Percentiles rank a stretch among this genome's conserved stretches.
Conservation (phyloP, 2,888 invertebrate genomes). For the Argyresthia goedartella region DNA sequence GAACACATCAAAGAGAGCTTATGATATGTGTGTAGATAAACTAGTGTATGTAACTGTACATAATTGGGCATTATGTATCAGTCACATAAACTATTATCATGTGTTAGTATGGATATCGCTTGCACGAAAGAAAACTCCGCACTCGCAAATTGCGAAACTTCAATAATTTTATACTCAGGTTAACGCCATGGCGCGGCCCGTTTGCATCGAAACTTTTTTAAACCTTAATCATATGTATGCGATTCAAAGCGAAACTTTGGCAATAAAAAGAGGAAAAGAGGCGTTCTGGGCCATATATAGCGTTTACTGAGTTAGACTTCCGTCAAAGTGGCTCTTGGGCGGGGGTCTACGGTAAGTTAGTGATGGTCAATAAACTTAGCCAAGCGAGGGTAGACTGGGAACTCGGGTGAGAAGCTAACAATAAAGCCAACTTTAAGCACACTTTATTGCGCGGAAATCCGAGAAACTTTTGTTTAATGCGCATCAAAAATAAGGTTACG, state of each 20-base stretch:
- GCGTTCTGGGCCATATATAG: slow-evolving; percentile 44
- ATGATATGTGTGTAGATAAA: too few species aligned
- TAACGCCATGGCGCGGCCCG: neutral
- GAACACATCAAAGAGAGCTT: too few species aligned
- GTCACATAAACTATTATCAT: too few species aligned
- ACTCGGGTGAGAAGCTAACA: slow-evolving; percentile 28
- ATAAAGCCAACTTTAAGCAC: slow-evolving; percentile 24
- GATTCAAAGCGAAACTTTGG: slow-evolving; percentile 37
- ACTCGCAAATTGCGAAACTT: neutral
- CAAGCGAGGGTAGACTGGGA: slow-evolving; percentile 1
- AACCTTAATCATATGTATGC: slow-evolving; percentile 32
- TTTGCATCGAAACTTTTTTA: slow-evolving; percentile 1
- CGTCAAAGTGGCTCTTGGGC: slow-evolving; percentile 48
- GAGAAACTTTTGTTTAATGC: slow-evolving; percentile 15
- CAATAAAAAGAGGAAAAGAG: slow-evolving; percentile 58
- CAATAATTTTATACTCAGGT: neutral
- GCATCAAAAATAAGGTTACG: neutral
- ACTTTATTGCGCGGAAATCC: slow-evolving; percentile 37
- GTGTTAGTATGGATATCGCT: too few species aligned
- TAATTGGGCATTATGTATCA: too few species aligned
- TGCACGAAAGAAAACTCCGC: too few species aligned
- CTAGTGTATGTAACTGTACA: too few species aligned
- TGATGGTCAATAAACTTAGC: slow-evolving; percentile 57
- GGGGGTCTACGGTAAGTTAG: slow-evolving; percentile 34
- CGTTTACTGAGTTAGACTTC: slow-evolving; percentile 56